These are phyloP conservation scores for Heliocidaris erythrogramma DNA, from an alignment of 35 echinoderm and acorn worm genomes.

Conservation along the genomic window DNA sequence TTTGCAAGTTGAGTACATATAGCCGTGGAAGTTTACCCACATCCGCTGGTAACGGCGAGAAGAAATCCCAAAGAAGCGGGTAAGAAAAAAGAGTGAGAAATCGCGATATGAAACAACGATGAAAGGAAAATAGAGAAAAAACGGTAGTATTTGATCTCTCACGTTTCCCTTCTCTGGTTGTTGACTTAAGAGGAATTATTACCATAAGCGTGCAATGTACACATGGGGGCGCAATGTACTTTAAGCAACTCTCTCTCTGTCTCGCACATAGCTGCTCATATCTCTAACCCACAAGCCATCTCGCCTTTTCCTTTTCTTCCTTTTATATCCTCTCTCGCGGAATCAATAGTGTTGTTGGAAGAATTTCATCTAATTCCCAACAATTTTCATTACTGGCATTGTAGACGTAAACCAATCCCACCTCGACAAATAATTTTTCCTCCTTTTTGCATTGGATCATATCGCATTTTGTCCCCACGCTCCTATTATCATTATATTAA, in stretches of 20 bases:
- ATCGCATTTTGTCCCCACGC: not conserved
- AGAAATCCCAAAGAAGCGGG: not conserved
- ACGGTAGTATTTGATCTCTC: conserved; percentile 32
- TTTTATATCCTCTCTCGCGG: not conserved
- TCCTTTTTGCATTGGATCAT: conserved; percentile 11
- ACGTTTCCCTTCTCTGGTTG: not conserved
- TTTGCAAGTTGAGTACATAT: conserved; percentile 32
- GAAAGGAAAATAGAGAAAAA: not conserved
- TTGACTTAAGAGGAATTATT: conserved; percentile 34
- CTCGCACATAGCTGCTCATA: not conserved
- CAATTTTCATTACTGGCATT: conserved; percentile 48
- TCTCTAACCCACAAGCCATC: not conserved
- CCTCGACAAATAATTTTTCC: conserved; percentile 35
- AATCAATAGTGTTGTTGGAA: conserved; percentile 45
- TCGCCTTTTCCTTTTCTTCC: not conserved
- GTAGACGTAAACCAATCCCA: conserved; percentile 7
- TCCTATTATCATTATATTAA: conserved; percentile 13
- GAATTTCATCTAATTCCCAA: conserved; percentile 42
- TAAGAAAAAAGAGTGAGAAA: conserved; percentile 3
- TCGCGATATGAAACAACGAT: conserved; percentile 1
- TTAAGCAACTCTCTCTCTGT: not conserved
- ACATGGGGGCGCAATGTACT: conserved; percentile 46
- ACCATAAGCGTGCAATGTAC: conserved; percentile 55
- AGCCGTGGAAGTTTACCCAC: conserved; percentile 27
- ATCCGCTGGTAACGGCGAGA: not conserved